Evolutionary conservation across 1,140 invertebrate genomes (phyloP).

Genomic region (Acromyrmex heyeri): DNA sequence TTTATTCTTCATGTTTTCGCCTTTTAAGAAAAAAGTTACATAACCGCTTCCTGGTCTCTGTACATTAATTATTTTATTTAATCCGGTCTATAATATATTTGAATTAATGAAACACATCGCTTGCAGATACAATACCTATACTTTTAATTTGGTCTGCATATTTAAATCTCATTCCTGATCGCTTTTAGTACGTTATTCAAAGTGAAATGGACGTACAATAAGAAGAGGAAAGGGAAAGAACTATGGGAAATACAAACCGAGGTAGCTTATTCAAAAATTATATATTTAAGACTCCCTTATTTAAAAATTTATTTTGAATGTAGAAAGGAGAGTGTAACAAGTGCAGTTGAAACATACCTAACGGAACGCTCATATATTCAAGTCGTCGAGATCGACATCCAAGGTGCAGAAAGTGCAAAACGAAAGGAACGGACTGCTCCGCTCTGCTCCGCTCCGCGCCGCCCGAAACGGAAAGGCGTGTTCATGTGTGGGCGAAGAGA

Average conservation of each 20-base stretch:
- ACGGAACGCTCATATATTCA: background rate
- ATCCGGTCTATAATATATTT: background rate
- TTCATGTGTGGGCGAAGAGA: conserved; percentile 54
- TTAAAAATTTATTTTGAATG: background rate
- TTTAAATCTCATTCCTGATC: background rate
- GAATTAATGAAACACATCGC: background rate
- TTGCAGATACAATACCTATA: background rate
- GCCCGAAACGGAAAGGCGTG: conserved; percentile 54
- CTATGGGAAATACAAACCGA: background rate
- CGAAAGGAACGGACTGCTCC: too few relatives aligned
- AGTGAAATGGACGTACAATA: background rate
- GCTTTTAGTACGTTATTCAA: background rate
- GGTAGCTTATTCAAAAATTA: background rate
- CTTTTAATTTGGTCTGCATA: background rate
- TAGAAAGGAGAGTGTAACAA: background rate
- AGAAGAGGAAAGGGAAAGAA: background rate
- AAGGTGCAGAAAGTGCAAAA: conserved; percentile 11
- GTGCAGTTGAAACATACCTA: background rate
- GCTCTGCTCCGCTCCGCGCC: background rate
- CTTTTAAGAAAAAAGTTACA: too few relatives aligned
- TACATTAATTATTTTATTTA: background rate
- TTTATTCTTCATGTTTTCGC: too few relatives aligned
- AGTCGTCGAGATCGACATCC: too few relatives aligned
- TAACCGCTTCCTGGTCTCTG: too few relatives aligned
- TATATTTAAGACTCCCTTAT: background rate